Evolutionary conservation across 2,797 vertebrate genomes (phyloP), one percentile per base, ranked within the genome.

Genomic region (Hephaestus fuliginosus): DNA sequence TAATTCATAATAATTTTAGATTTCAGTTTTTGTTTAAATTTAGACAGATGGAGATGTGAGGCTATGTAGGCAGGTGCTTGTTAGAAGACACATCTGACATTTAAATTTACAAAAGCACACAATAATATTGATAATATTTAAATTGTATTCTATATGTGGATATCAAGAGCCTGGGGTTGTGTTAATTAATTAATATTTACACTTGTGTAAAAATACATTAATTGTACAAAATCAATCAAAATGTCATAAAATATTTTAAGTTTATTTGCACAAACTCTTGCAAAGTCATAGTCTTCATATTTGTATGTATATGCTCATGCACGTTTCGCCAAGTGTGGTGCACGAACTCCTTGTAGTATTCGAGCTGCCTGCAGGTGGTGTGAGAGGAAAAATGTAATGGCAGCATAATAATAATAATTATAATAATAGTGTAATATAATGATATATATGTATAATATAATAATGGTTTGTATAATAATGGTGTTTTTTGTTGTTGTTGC

Each of bases 31-130:
- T 48, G 12, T 53, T 52, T 53, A 11, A 15, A 60, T 66, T 51
- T 71, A 75, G 41, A 81, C 28, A 46, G 48, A 33, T 51, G 46
- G 43, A 65, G 39, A 66, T 33, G 30, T 33, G 30, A 60, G 36
- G 55, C 33, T 22, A 53, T 61, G 6, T 49, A 8, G 56, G 30
- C 17, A 20, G 55, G 22, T 55, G 18, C n/a, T 46, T 52, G 46
- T 39, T 20, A 56, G 43, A 28, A 44, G n/a, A 70, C 18, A 13
- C 15, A 25, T 58, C 4, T 22, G 3, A 51, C 44, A 56, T 39
- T 30, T 51, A 46, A 66, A 51, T 49, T 7, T 39, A 4, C 12
- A 0, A 62, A 48, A 65, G 68, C 36, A 43, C 14, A 44, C 7
- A 53, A 44, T 33, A 25, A 33, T 22, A 20, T 28, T 48, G 2